Evolutionary conservation across 2,888 invertebrate genomes (phyloP), one percentile per base, ranked within the genome.

Genomic region (Microctonus aethiopoides): DNA sequence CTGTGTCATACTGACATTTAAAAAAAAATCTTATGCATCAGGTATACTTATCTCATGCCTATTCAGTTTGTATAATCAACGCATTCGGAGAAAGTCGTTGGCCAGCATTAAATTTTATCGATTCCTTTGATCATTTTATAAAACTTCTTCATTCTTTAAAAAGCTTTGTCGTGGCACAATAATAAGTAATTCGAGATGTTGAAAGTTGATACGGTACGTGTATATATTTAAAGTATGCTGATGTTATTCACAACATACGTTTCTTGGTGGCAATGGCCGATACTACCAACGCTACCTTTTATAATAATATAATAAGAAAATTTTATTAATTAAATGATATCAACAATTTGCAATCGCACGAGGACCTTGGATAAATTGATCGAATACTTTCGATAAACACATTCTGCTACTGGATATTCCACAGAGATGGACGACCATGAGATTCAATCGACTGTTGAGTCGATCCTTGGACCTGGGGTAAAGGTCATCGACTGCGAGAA

Each of bases 401-500:
- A 46, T 57, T 69, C 26, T 41, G 59, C 26, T 41, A 67, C 29
- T 67, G 41, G 66, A 67, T 67, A 41, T 63, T 77, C 75, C 76
- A 36, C 71, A 82, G 81, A 77, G 75, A 91, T 92, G 91, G 92
- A 93, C 86, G 92, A 92, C 84, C 88, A 89, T 78, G 92, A 93
- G 86, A 92, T 93, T 77, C 91, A 92, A 82, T 92, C 92, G 80
- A 92, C 92, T 72, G 93, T 93, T 72, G 92, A 93, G 85, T 91
- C 92, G 75, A 91, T 93, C 76, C 89, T 92, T 74, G 93, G 93
- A 71, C 92, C 91, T 76, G 91, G 91, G 72, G 91, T 90, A 32
- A 91, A 91, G 87, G 91, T 93, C 73, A 90, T 93, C 70, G 92
- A 93, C 84, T 92, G 92, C 83, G 91, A 92, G 83, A 92, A 92